A percentile compares a stretch with the other conserved stretches of the same genome.
phyloP scores from a whole-genome alignment of 2,888 invertebrate species.

The Drosophila acutilabella region DNA sequence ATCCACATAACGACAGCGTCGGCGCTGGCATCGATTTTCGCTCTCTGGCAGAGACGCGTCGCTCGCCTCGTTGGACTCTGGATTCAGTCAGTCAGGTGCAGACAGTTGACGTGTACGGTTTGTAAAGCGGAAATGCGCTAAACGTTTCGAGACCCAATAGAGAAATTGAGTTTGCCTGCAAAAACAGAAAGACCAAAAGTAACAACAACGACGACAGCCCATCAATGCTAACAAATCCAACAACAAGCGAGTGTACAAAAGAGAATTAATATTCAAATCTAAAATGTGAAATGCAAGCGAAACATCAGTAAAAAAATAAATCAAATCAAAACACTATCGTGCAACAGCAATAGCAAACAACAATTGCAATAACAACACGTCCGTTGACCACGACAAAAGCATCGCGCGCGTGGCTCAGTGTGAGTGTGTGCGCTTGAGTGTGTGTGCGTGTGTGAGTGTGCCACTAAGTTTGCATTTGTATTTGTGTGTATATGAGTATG shows the following conservation, averaged over 20 bases:
- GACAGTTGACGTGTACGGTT: slow-evolving; percentile 85
- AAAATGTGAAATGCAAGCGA: slow-evolving; percentile 54
- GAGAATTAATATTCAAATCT: slow-evolving; percentile 24
- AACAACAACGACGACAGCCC: slow-evolving; percentile 13
- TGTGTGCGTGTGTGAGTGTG: slow-evolving; percentile 34
- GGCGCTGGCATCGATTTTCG: slow-evolving; percentile 58
- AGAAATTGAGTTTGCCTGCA: slow-evolving; percentile 52
- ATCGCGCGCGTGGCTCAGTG: slow-evolving; percentile 54
- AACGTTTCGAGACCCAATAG: slow-evolving; percentile 32
- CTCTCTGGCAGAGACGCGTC: slow-evolving; percentile 24
- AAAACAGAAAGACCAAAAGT: slow-evolving; percentile 38
- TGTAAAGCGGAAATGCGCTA: slow-evolving; percentile 72
- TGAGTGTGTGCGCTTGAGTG: slow-evolving; percentile 34
- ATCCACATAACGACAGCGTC: slow-evolving; percentile 55
- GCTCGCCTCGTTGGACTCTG: slow-evolving; percentile 18
- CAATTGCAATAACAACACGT: slow-evolving; percentile 33
- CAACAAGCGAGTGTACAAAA: slow-evolving; percentile 24
- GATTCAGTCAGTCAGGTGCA: slow-evolving; percentile 83
- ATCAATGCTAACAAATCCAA: slow-evolving; percentile 34
- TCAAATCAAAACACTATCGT: slow-evolving; percentile 7
- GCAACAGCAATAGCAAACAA: slow-evolving; percentile 27
- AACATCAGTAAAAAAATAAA: slow-evolving; percentile 21
- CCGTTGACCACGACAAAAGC: slow-evolving; percentile 42
- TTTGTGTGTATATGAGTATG: slow-evolving; percentile 38
- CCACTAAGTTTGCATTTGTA: slow-evolving; percentile 20